Percentiles rank a stretch among this genome's conserved stretches.
These are phyloP conservation scores for Trichonephila clavata DNA, from an alignment of 1,140 invertebrate species.

Conservation along the genomic window DNA sequence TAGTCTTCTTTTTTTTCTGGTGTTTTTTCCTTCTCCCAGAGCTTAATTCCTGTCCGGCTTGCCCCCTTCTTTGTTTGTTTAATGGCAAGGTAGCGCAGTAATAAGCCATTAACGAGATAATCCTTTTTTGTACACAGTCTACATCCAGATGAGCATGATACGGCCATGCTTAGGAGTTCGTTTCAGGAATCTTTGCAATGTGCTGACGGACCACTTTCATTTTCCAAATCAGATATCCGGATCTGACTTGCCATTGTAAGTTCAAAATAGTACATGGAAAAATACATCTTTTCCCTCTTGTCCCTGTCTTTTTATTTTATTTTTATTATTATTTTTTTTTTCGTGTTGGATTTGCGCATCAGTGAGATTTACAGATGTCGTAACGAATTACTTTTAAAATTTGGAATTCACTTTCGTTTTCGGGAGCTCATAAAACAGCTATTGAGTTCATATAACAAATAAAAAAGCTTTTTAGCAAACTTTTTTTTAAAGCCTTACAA, in stretches of 20 bases:
- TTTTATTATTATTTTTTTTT: too few species aligned
- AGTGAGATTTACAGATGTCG: not conserved
- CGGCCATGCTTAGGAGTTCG: not conserved
- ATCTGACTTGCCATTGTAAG: constrained; percentile 21
- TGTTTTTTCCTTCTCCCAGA: not conserved
- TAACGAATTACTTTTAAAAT: not conserved
- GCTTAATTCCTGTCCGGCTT: not conserved
- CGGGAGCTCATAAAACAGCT: not conserved
- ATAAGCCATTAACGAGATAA: constrained; percentile 12
- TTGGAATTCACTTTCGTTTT: not conserved
- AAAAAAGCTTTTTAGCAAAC: too few species aligned
- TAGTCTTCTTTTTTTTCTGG: not conserved
- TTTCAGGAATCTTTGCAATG: not conserved
- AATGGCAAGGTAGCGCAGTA: constrained; percentile 14
- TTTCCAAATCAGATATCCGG: constrained; percentile 26
- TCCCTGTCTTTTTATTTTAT: too few species aligned
- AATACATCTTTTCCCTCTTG: not conserved
- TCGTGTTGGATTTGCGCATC: not conserved
- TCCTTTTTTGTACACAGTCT: constrained; percentile 13
- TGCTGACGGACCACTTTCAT: not conserved
- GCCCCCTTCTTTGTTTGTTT: not conserved
- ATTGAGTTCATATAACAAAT: too few species aligned
- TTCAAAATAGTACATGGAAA: constrained; percentile 23
- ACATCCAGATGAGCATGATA: not conserved
- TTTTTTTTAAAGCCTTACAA: too few species aligned